phyloP scores from a whole-genome alignment of 2,888 invertebrate genomes.

The Apocheima hispidaria region DNA sequence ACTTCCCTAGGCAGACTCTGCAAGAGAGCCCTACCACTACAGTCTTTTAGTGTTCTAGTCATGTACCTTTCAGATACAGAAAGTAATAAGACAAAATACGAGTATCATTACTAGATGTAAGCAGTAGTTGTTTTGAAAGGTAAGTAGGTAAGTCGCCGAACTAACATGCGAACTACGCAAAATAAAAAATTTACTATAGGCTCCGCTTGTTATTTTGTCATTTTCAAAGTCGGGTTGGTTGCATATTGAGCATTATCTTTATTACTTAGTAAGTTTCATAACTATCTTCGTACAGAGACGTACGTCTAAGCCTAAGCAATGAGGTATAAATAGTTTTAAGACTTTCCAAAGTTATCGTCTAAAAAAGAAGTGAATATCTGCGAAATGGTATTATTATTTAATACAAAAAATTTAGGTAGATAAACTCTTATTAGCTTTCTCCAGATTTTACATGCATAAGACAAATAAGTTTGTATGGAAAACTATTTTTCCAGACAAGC shows the following conservation, averaged over 20 bases:
- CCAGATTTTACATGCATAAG: no score
- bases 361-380: not conserved
- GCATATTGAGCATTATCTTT: not conserved
- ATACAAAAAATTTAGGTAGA: not conserved
- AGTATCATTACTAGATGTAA: not conserved
- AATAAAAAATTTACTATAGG: not conserved
- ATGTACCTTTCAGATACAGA: not conserved
- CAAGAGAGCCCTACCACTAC: no score
- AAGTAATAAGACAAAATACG: not conserved
- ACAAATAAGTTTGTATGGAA: no score
- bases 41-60: no score
- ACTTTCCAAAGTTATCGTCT: no score
- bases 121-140: not conserved
- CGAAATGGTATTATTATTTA: not conserved
- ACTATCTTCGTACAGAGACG: not conserved
- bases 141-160: not conserved
- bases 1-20: no score
- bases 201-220: not conserved
- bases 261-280: not conserved
- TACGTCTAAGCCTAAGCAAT: not conserved
- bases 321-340: not conserved
- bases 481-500: not conserved
- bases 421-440: not conserved
- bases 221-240: not conserved
- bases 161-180: slow-evolving; percentile 1